A percentile compares a stretch with the other conserved stretches of the same genome.
These are phyloP conservation scores for Lordiphosa stackelbergi DNA, from an alignment of 1,140 invertebrate species.

Conservation along the genomic window DNA sequence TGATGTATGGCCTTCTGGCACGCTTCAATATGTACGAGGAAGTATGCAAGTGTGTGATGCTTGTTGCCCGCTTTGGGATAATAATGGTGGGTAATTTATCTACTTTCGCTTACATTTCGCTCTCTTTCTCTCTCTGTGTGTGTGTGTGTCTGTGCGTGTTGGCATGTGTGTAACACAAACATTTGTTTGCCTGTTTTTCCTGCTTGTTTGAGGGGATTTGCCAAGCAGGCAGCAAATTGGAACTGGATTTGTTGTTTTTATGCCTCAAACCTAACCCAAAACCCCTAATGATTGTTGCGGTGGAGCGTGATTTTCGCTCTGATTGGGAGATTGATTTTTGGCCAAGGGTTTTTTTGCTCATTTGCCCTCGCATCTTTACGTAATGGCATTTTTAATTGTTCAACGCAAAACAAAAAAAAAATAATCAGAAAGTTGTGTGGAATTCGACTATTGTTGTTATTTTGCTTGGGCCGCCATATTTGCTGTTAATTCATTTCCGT, in stretches of 20 bases:
- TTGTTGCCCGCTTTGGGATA: constrained; percentile 52
- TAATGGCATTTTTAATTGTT: constrained; percentile 69
- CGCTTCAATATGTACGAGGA: constrained; percentile 40
- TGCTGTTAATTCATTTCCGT: constrained; percentile 72
- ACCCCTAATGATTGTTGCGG: constrained; percentile 55
- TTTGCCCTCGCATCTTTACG: constrained; percentile 10
- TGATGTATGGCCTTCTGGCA: constrained; percentile 56
- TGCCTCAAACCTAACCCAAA: constrained; percentile 16
- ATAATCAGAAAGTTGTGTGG: constrained; percentile 11
- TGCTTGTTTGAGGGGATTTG: constrained; percentile 16
- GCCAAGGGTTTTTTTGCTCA: neutral
- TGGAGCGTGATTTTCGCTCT: constrained; percentile 66
- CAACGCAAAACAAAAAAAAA: neutral
- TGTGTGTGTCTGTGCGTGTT: constrained; percentile 36
- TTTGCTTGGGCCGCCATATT: constrained; percentile 37
- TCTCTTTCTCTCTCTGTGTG: constrained; percentile 4
- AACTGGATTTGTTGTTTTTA: constrained; percentile 62
- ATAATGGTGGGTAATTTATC: constrained; percentile 73
- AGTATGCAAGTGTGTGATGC: constrained; percentile 22
- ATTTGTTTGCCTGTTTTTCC: constrained; percentile 55
- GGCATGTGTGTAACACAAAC: constrained; percentile 57
- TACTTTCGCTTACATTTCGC: constrained; percentile 71
- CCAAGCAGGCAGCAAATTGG: constrained; percentile 23
- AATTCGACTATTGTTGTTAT: constrained; percentile 10
- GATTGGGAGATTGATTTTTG: constrained; percentile 60